A percentile compares a stretch with the other conserved stretches of the same genome.
phyloP scores from a whole-genome alignment of 2,888 invertebrate species.

The Beris chalybata region DNA sequence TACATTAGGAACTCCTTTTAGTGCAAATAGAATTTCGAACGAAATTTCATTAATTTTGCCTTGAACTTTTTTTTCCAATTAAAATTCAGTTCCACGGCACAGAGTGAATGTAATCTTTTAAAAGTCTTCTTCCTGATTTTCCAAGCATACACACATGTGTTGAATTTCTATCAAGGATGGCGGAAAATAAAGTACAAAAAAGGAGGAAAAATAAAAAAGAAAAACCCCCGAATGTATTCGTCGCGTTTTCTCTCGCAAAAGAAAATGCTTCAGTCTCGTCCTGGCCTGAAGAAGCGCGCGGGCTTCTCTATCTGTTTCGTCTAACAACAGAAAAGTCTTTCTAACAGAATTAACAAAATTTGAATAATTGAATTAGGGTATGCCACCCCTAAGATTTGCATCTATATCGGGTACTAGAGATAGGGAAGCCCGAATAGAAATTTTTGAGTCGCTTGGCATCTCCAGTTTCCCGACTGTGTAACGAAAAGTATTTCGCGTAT shows the following conservation, averaged over 20 bases:
- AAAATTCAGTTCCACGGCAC: constrained; percentile 24
- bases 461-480: constrained; percentile 17
- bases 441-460: constrained; percentile 14
- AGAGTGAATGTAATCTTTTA: constrained; percentile 19
- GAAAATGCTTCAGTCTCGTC: too few species aligned
- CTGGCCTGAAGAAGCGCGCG: neutral
- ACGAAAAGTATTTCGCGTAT: constrained; percentile 14
- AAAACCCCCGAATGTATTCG: constrained; percentile 7
- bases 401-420: constrained; percentile 14
- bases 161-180: constrained; percentile 23
- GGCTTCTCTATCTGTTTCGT: constrained; percentile 11
- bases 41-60: constrained; percentile 26
- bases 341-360: constrained; percentile 32
- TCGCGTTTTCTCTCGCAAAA: neutral
- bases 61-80: constrained; percentile 20
- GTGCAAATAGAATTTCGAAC: constrained; percentile 21
- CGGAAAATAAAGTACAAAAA: constrained; percentile 19
- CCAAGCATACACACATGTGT: constrained; percentile 27
- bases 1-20: neutral
- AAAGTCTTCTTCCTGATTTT: constrained; percentile 29
- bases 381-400: constrained; percentile 31
- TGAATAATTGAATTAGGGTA: constrained; percentile 31
- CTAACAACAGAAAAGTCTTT: constrained; percentile 32
- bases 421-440: constrained; percentile 9
- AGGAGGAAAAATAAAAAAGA: constrained; percentile 19